Evolutionary conservation across 2,113 vertebrate species (phyloP).

Genomic region (Engraulis encrasicolus): DNA sequence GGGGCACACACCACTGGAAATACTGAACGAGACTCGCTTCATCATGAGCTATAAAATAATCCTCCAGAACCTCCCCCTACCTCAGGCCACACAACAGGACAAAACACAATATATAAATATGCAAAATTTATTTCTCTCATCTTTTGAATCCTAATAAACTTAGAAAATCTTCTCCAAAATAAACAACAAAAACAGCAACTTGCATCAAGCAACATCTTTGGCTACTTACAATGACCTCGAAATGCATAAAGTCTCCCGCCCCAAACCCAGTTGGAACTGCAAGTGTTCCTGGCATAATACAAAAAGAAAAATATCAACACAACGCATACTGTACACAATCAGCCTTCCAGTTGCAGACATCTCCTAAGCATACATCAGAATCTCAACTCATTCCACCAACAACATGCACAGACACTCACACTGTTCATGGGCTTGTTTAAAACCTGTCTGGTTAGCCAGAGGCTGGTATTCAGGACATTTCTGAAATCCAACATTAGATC

Average conservation of each 20-base stretch:
- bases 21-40: too few relatives aligned
- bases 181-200: not conserved
- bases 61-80: too few relatives aligned
- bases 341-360: not conserved
- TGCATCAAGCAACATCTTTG: not conserved
- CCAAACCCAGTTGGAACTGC: not conserved
- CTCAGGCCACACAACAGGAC: not conserved
- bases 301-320: not conserved
- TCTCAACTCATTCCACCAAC: not conserved
- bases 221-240: not conserved
- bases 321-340: not conserved
- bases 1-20: not conserved
- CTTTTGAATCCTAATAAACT: not conserved
- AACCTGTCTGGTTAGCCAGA: too few relatives aligned
- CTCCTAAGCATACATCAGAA: not conserved
- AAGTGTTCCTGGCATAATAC: not conserved
- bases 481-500: too few relatives aligned
- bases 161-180: not conserved
- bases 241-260: not conserved
- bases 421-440: too few relatives aligned
- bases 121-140: not conserved
- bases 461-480: too few relatives aligned
- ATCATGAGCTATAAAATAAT: too few relatives aligned
- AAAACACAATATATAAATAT: constrained; percentile 4
- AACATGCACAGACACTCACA: not conserved